Percentiles rank a stretch among this genome's conserved stretches.
Evolutionary conservation across 2,113 vertebrate species (phyloP).

Genomic region (Mugil cephalus): DNA sequence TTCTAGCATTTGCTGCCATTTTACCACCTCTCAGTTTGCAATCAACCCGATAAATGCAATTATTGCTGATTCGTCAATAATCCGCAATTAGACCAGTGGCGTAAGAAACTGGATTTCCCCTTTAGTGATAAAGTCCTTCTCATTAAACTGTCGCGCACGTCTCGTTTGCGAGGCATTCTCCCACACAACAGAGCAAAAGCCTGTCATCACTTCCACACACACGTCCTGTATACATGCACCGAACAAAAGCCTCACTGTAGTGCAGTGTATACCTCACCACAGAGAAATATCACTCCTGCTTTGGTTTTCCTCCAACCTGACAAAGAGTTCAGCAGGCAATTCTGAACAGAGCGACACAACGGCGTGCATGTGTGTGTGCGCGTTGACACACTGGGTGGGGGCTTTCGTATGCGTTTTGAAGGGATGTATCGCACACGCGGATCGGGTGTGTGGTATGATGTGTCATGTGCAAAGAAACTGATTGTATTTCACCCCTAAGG

Average conservation of each 20-base stretch:
- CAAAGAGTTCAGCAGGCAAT: constrained; percentile 50
- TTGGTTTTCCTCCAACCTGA: constrained; percentile 29
- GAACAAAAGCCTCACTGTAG: constrained; percentile 40
- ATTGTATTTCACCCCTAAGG: constrained; percentile 63
- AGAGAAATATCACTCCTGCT: constrained; percentile 46
- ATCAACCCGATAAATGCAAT: too few species aligned
- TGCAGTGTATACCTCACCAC: constrained; percentile 14
- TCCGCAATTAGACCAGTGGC: too few species aligned
- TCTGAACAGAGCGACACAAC: constrained; percentile 33
- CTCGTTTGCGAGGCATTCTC: constrained; percentile 4
- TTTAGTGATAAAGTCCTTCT: too few species aligned
- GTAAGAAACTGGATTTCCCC: too few species aligned
- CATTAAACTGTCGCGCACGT: not conserved
- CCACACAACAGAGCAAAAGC: constrained; percentile 7
- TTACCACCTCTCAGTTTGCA: too few species aligned
- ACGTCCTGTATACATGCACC: not conserved
- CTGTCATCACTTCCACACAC: constrained; percentile 2
- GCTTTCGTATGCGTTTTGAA: not conserved
- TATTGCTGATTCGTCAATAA: too few species aligned
- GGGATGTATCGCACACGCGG: constrained; percentile 4
- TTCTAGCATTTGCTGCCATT: too few species aligned
- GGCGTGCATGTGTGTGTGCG: constrained; percentile 26
- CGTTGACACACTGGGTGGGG: constrained; percentile 28
- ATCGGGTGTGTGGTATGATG: not conserved
- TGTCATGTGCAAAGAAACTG: constrained; percentile 12